These are phyloP conservation scores for Myodes glareolus DNA, from an alignment of 2,113 vertebrate genomes.

Conservation along the genomic window DNA sequence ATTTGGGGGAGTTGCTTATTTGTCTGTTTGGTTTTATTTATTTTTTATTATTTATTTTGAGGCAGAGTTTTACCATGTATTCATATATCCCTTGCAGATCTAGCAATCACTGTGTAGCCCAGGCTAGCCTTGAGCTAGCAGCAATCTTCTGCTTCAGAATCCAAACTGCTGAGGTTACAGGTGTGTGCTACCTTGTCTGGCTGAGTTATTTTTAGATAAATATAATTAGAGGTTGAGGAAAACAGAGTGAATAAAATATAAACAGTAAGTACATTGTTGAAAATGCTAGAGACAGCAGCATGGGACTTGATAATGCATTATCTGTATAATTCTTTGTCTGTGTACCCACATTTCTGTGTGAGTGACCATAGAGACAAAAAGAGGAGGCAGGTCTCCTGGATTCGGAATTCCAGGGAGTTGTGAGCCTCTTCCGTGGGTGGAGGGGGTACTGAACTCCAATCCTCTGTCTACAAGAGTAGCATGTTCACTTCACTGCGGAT, in stretches of 20 bases:
- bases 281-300: not conserved
- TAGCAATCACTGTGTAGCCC: not conserved
- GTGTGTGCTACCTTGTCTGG: too few relatives aligned
- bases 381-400: too few relatives aligned
- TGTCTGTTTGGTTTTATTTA: not conserved
- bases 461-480: not conserved
- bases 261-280: not conserved
- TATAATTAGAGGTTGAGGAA: not conserved
- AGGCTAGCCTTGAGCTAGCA: not conserved
- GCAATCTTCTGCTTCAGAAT: not conserved
- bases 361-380: too few relatives aligned
- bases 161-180: not conserved
- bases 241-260: not conserved
- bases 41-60: not conserved
- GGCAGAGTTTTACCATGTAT: not conserved
- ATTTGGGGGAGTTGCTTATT: not conserved
- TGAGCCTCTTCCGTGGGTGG: not conserved
- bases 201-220: constrained; percentile 18
- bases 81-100: not conserved
- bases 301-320: not conserved
- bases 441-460: too few relatives aligned
- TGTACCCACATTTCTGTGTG: not conserved
- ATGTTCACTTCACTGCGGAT: not conserved
- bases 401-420: not conserved
- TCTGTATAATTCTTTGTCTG: not conserved